Base-by-base conservation (phyloP, 2,888 invertebrate genomes). In the Rhagium mordax region DNA sequence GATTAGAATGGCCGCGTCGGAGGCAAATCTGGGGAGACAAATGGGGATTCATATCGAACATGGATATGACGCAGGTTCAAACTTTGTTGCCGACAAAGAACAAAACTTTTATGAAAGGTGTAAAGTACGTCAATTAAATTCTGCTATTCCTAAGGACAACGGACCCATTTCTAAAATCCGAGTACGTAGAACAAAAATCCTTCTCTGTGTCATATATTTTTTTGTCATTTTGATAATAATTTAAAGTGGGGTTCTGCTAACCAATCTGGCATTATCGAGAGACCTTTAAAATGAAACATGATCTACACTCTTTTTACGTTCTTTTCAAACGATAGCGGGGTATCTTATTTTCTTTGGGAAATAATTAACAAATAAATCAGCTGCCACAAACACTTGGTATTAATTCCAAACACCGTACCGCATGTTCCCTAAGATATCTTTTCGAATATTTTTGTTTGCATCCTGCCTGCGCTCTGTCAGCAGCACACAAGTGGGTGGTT, bases 401-500 rank as follows among this genome's bases (percentile, higher is more conserved):
- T n/a, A 65, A 53, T 53, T 18, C 53, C 33, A 65, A 65, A 65
- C 65, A 33, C n/a, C 53, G n/a, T 15, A 53, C 18, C 53, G 18
- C 33, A 49, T 10, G 55, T 7, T 47, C 61, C 61, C 29, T 27
- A 33, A 53, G 49, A 53, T 65, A 29, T 33, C 53, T 53, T 65
- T 51, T 29, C 18, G 27, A 65, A 29, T 65, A 65, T 65, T 65
- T 47, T 53, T 65, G 33, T 53, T 49, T 65, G 53, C 53, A 33
- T n/a, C 5, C 65, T 5, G 51, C 16, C 33, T 49, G 15, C 20
- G 65, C 33, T 33, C 27, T 20, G 74, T 74, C 74, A 72, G 57
- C 49, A 57, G 66, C 74, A 74, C 70, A 72, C 71, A 57, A 66
- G 65, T 61, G 62, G 55, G 69, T 51, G 48, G 69, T 72, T 74